Conservation (phyloP, 2,113 vertebrate genomes). For the Amazona vittata region DNA sequence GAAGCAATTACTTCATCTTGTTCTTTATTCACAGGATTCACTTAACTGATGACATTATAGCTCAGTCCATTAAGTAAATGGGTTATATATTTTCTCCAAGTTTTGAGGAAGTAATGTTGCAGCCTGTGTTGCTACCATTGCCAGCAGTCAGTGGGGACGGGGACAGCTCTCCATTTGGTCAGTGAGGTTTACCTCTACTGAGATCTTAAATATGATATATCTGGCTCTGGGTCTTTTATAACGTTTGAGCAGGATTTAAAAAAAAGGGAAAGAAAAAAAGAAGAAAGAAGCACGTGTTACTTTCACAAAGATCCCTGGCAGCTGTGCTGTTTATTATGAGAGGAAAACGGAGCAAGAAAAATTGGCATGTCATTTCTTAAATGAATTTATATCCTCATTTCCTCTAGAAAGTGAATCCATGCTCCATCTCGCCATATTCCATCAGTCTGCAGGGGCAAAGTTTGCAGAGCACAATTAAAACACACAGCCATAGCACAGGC, state of each 20-base stretch:
- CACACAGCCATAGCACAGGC: not conserved
- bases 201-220: not conserved
- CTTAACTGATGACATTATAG: slow-evolving; percentile 67
- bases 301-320: slow-evolving; percentile 70
- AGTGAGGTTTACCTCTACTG: slow-evolving; percentile 5
- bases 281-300: slow-evolving; percentile 38
- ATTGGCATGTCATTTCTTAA: slow-evolving; percentile 68
- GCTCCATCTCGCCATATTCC: slow-evolving; percentile 58
- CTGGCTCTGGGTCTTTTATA: slow-evolving; percentile 24
- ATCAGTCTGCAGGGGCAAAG: slow-evolving; percentile 53
- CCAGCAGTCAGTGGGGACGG: slow-evolving; percentile 3
- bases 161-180: not conserved
- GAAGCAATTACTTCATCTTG: slow-evolving; percentile 69
- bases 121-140: not conserved
- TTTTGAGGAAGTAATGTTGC: slow-evolving; percentile 48
- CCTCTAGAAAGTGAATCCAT: slow-evolving; percentile 63
- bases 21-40: slow-evolving; percentile 56
- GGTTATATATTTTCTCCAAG: slow-evolving; percentile 61
- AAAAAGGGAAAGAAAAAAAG: not conserved
- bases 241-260: not conserved
- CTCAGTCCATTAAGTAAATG: slow-evolving; percentile 70
- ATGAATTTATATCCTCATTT: slow-evolving; percentile 72
- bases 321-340: slow-evolving; percentile 55
- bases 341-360: slow-evolving; percentile 64
- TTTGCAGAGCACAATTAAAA: slow-evolving; percentile 52